Evolutionary conservation across 1,140 invertebrate species (phyloP).

Genomic region (Drosophila dunni): DNA sequence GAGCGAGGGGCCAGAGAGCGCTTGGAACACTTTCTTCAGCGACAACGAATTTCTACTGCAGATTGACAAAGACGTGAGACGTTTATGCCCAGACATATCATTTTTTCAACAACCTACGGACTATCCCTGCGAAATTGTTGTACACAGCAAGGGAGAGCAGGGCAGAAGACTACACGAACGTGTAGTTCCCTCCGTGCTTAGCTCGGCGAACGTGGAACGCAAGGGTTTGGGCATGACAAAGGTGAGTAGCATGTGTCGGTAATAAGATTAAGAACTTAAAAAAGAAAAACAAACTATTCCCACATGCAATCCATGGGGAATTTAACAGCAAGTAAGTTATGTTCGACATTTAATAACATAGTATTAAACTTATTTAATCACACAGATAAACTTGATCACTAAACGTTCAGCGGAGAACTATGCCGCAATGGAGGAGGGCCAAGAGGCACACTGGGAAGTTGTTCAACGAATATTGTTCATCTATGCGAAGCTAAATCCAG

Average conservation of each 20-base stretch:
- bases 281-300: slow-evolving; percentile 23
- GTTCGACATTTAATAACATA: not conserved
- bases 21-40: slow-evolving; percentile 96
- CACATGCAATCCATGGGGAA: slow-evolving; percentile 46
- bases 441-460: slow-evolving; percentile 98
- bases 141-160: slow-evolving; percentile 88
- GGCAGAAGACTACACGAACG: slow-evolving; percentile 92
- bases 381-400: slow-evolving; percentile 86
- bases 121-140: slow-evolving; percentile 91
- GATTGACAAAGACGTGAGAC: slow-evolving; percentile 98
- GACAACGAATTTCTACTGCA: slow-evolving; percentile 97
- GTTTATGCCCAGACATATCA: slow-evolving; percentile 97
- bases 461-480: slow-evolving; percentile 98
- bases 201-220: slow-evolving; percentile 94
- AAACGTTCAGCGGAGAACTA: slow-evolving; percentile 92
- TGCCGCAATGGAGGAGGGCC: slow-evolving; percentile 91
- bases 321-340: slow-evolving; percentile 81
- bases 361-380: not conserved
- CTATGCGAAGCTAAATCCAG: slow-evolving; percentile 99
- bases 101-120: slow-evolving; percentile 97
- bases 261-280: slow-evolving; percentile 8
- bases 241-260: slow-evolving; percentile 85
- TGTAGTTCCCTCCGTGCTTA: slow-evolving; percentile 93
- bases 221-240: slow-evolving; percentile 95
- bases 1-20: slow-evolving; percentile 96